phyloP scores from a whole-genome alignment of 2,113 vertebrate species.

The Callospermophilus lateralis region DNA sequence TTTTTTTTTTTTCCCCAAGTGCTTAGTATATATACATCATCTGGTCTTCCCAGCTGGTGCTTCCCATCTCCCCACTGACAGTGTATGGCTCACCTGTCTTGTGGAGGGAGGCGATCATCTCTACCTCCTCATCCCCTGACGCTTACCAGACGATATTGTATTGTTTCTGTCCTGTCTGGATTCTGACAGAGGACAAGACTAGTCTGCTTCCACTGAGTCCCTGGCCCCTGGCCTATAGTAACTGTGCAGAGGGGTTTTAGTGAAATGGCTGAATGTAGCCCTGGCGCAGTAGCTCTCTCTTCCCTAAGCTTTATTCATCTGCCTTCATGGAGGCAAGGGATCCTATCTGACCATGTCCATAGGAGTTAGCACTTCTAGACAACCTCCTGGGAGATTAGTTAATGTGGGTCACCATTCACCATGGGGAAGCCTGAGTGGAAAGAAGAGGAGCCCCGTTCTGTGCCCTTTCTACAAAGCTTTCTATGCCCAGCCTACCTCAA shows the following conservation, averaged over 20 bases:
- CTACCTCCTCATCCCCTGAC: neutral
- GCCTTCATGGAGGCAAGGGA: neutral
- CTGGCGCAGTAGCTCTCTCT: constrained; percentile 13
- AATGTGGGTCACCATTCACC: neutral
- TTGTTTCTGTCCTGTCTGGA: neutral
- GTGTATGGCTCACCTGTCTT: neutral
- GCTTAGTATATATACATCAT: neutral
- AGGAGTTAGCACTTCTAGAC: neutral
- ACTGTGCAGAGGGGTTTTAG: neutral
- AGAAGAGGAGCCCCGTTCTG: neutral
- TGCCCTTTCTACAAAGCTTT: constrained; percentile 49
- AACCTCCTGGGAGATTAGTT: neutral
- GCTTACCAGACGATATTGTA: neutral
- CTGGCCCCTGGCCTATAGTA: neutral
- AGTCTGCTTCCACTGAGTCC: neutral
- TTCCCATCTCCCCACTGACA: neutral
- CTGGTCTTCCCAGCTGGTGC: neutral
- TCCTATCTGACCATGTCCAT: neutral
- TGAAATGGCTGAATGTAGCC: neutral
- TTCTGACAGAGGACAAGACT: neutral
- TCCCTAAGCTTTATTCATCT: constrained; percentile 26
- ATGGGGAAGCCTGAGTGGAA: neutral
- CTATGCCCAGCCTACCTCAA: neutral
- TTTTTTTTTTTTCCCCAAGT: neutral
- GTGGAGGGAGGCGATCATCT: neutral